Evolutionary conservation across 2,797 vertebrate species (phyloP).

Genomic region (Cichlasoma orientale): DNA sequence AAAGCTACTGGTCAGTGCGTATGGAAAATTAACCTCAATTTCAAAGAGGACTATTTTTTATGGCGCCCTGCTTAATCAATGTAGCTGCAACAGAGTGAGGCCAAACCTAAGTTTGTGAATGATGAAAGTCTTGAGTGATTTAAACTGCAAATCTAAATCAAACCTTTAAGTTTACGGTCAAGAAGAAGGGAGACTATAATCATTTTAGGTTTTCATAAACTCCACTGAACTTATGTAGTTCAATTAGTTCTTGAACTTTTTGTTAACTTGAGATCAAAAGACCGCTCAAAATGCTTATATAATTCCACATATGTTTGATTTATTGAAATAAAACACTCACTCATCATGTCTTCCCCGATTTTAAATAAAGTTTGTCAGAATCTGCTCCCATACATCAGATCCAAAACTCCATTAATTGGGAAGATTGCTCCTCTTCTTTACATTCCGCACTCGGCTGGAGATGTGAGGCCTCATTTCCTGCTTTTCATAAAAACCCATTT

Average conservation of each 20-base stretch:
- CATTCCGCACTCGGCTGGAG: slow-evolving; percentile 10
- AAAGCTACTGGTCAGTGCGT: accelerated
- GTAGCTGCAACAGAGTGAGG: neutral
- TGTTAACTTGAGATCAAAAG: neutral
- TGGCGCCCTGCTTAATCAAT: neutral
- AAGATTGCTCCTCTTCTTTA: slow-evolving; percentile 21
- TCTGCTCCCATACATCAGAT: slow-evolving; percentile 1
- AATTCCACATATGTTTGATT: slow-evolving; percentile 10
- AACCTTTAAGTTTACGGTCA: slow-evolving; percentile 1
- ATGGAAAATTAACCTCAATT: neutral
- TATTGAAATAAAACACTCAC: neutral
- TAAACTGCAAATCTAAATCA: neutral
- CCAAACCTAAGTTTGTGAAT: neutral
- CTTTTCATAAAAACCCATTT: slow-evolving; percentile 44
- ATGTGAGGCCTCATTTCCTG: slow-evolving; percentile 38
- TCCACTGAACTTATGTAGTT: neutral
- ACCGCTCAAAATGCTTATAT: neutral
- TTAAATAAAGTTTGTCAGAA: slow-evolving; percentile 11
- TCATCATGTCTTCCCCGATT: neutral
- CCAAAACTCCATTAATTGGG: slow-evolving; percentile 34
- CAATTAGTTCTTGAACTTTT: neutral
- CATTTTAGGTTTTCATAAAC: neutral
- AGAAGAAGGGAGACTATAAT: neutral
- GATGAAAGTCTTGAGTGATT: slow-evolving; percentile 2
- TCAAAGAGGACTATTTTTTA: neutral